These are phyloP conservation scores for Dendrolimus punctatus DNA, from an alignment of 1,140 invertebrate species.

Conservation along the genomic window DNA sequence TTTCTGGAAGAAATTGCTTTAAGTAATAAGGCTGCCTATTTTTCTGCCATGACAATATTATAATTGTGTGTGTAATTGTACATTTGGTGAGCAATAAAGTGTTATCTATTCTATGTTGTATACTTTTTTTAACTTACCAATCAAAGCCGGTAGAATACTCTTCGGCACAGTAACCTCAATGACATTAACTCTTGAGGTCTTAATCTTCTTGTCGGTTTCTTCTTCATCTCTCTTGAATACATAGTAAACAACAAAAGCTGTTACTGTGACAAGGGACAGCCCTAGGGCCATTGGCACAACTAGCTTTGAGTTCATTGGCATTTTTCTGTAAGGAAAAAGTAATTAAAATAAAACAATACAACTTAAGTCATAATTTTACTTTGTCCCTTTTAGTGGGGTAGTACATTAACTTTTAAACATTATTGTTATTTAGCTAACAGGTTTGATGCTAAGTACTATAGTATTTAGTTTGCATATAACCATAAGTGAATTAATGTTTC, in stretches of 20 bases:
- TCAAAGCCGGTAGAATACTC: constrained; percentile 52
- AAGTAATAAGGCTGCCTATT: too few relatives aligned
- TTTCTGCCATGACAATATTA: too few relatives aligned
- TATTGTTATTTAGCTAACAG: too few relatives aligned
- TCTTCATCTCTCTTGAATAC: constrained; percentile 58
- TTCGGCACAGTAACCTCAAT: constrained; percentile 59
- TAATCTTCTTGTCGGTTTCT: constrained; percentile 30
- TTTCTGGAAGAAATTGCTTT: too few relatives aligned
- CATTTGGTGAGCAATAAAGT: too few relatives aligned
- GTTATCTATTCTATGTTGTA: too few relatives aligned
- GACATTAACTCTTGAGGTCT: constrained; percentile 38
- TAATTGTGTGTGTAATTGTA: too few relatives aligned
- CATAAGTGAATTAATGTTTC: too few relatives aligned
- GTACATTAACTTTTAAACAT: too few relatives aligned
- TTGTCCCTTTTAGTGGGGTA: too few relatives aligned
- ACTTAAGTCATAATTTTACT: not conserved
- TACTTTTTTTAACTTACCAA: constrained; percentile 36
- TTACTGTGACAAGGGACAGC: constrained; percentile 50
- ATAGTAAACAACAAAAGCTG: constrained; percentile 58
- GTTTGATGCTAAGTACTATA: too few relatives aligned
- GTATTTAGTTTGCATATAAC: too few relatives aligned
- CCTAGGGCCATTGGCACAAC: constrained; percentile 47
- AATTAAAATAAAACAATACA: constrained; percentile 3
- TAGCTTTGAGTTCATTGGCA: constrained; percentile 45
- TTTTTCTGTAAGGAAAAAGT: constrained; percentile 34